Evolutionary conservation across 2,113 vertebrate species (phyloP).

Genomic region (Rhea pennata): DNA sequence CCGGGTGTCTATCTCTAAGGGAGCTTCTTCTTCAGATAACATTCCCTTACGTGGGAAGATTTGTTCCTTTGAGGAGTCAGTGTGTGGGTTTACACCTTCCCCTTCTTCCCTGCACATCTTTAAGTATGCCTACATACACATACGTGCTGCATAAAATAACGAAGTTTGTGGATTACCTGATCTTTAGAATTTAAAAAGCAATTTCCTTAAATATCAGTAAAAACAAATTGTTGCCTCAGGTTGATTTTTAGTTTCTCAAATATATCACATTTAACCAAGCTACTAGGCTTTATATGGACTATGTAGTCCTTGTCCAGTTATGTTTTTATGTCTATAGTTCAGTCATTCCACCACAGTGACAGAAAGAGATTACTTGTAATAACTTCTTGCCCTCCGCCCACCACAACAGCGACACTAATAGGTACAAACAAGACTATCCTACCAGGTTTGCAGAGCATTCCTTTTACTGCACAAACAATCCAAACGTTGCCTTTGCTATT

Average conservation of each 20-base stretch:
- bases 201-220: not conserved
- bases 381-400: not conserved
- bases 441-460: not conserved
- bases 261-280: not conserved
- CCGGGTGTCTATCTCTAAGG: not conserved
- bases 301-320: not conserved
- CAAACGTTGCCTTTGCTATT: not conserved
- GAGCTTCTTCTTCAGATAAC: conserved; percentile 16
- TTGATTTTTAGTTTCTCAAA: not conserved
- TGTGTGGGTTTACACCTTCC: not conserved
- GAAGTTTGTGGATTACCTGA: not conserved
- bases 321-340: not conserved
- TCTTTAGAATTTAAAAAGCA: conserved; percentile 13
- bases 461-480: not conserved
- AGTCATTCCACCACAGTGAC: not conserved
- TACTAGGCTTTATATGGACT: not conserved
- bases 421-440: not conserved
- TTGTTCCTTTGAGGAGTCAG: not conserved
- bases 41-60: conserved; percentile 30
- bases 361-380: not conserved
- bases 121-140: not conserved
- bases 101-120: not conserved
- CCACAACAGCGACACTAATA: rapidly evolving
- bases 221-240: conserved; percentile 23
- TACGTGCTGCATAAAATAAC: not conserved